Base-by-base conservation (phyloP, 2,888 invertebrate species). In the Thereva unica region DNA sequence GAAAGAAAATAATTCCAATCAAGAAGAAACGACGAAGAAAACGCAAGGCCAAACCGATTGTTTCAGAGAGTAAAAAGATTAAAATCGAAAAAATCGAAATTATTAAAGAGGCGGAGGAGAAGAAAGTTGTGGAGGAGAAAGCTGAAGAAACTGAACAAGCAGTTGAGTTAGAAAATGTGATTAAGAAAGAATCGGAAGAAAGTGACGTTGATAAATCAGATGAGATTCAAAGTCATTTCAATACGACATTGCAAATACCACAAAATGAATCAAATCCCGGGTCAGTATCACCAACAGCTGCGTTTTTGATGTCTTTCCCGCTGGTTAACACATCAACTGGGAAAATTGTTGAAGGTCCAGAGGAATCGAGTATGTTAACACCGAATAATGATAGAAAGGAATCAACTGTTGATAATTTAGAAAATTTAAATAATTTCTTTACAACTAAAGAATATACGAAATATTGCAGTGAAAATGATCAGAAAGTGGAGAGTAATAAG, bases 221-320 rank as follows among this genome's bases (percentile, higher is more conserved):
- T 0, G 85, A 86, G 72, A 77, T 86, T 66, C 84, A 85, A 3
- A 85, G 84, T 71, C 86, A 86, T 75, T 82, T 86, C 67, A 86
- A 86, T 74, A 85, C 85, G 0, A 84, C 85, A 5, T 77, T 87
- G 38, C 84, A 85, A 75, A 85, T 85, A 7, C 84, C 85, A 7
- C 77, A 78, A 1, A 83, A 83, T 34, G 83, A 83, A 12, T 83
- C 84, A 73, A 83, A 85, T 77, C 83, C 85, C 3, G 85, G 86
- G 74, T 85, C 86, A 1, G 85, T 86, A 66, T 87, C 87, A 1
- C 87, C 87, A 0, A 87, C 87, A 0, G 87, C 87, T 2, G 87
- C 87, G 0, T 87, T 87, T 73, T 75, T 87, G 1, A 78, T 86
- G 72, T 85, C 87, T 1, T 87, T 87, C 72, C 87, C 87, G 1